Conservation (phyloP, 2,797 vertebrate species). For the Propithecus perrieri region DNA sequence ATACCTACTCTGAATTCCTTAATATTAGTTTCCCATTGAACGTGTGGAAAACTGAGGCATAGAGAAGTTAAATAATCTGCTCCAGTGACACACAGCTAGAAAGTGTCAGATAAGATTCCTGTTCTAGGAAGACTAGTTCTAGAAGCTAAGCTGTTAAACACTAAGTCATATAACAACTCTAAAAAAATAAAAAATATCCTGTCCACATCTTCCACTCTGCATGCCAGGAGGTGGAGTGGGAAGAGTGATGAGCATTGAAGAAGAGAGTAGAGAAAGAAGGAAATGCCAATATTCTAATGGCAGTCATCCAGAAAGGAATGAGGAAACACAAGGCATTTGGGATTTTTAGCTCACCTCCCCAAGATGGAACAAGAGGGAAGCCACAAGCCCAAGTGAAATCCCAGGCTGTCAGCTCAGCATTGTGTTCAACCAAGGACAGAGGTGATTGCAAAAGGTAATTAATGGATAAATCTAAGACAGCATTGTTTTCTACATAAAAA, state of each 20-base stretch:
- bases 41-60: not conserved
- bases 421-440: not conserved
- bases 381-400: not conserved
- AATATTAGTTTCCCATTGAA: too few relatives aligned
- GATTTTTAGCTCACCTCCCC: not conserved
- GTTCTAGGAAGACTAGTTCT: not conserved
- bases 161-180: not conserved
- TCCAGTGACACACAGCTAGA: not conserved
- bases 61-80: not conserved
- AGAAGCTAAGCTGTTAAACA: not conserved
- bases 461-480: not conserved
- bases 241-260: not conserved
- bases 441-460: not conserved
- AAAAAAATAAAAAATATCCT: not conserved
- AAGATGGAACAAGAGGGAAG: not conserved
- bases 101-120: not conserved
- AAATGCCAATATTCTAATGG: not conserved
- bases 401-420: not conserved
- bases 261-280: not conserved
- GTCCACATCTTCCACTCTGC: not conserved
- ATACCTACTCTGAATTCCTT: not conserved
- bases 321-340: not conserved
- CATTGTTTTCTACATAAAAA: not conserved
- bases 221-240: too few relatives aligned
- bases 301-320: not conserved